phyloP scores from a whole-genome alignment of 2,888 invertebrate genomes.

The Theodoxus fluviatilis region DNA sequence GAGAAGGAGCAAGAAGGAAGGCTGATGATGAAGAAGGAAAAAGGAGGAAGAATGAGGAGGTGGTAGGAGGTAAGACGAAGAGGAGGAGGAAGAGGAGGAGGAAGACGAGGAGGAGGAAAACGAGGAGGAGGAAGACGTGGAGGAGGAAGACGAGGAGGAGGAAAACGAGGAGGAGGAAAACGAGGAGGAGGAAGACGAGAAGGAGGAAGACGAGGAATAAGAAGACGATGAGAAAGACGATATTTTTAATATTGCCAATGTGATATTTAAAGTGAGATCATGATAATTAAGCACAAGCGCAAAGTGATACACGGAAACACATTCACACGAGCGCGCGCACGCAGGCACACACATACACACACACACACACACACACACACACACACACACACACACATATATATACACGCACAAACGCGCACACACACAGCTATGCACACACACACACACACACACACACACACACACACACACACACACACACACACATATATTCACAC shows the following conservation, averaged over 20 bases:
- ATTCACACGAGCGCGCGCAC: conserved; percentile 12
- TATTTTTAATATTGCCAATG: neutral
- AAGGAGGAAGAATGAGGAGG: neutral
- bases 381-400: neutral
- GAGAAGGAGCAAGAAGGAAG: neutral
- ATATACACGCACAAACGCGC: neutral
- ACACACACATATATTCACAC: neutral
- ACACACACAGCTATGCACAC: conserved; percentile 7
- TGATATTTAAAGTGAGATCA: neutral
- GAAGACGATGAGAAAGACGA: neutral
- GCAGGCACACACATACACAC: conserved; percentile 6
- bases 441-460: conserved; percentile 12
- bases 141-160: neutral
- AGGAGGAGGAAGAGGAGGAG: conserved; percentile 2
- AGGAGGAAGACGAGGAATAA: neutral
- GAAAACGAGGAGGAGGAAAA: neutral
- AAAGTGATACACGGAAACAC: neutral
- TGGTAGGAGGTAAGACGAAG: neutral
- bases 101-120: neutral
- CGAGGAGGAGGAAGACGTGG: neutral
- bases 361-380: neutral
- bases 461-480: conserved; percentile 4
- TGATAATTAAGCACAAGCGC: neutral
- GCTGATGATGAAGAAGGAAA: neutral
- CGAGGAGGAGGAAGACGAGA: neutral